Evolutionary conservation across 2,113 vertebrate species (phyloP), one percentile per base, ranked within the genome.

Genomic region (Calyptomena viridis): DNA sequence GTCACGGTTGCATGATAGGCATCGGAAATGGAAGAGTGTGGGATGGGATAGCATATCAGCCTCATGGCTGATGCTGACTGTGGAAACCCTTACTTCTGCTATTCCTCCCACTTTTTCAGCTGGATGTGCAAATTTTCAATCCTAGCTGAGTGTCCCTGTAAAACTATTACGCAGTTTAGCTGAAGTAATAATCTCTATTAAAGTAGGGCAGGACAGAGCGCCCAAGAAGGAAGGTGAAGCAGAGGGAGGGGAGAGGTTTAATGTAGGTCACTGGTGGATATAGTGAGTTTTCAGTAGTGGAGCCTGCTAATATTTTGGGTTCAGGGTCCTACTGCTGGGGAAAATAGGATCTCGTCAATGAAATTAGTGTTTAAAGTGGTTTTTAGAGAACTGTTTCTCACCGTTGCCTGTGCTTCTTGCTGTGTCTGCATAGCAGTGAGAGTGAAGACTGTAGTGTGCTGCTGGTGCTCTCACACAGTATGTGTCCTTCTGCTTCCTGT

Each of bases 101-200:
- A 4, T 52, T 93, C 90, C 40, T 68, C 76, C n/a, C 11, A 3
- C 50, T 87, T 60, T 33, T 39, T 17, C 35, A 35, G 24, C 27
- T 78, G 53, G 63, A 58, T 19, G 62, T 44, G 74, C 49, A 79
- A 72, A 59, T 81, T 85, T 76, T 66, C 55, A 58, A 67, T 33
- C n/a, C 67, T 68, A 12, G 40, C 50, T 2, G 24, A 68, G 44
- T 82, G 53, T 92, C 71, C 28, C 40, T 19, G 7, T 95, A 89
- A 96, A 96, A 90, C 93, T 90, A 31, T 92, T 90, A 90, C 0
- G 12, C 2, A 49, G 56, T 95, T 96, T 95, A 94, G 88, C 87
- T 83, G 69, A 90, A 96, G 76, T 96, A 96, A 96, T 96, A 96
- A 96, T 95, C 95, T 50, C 47, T 84, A 3, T 31, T 90, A 96